Evolutionary conservation across 2,113 vertebrate species (phyloP), one percentile per base, ranked within the genome.

Genomic region (Aegotheles bennettii): DNA sequence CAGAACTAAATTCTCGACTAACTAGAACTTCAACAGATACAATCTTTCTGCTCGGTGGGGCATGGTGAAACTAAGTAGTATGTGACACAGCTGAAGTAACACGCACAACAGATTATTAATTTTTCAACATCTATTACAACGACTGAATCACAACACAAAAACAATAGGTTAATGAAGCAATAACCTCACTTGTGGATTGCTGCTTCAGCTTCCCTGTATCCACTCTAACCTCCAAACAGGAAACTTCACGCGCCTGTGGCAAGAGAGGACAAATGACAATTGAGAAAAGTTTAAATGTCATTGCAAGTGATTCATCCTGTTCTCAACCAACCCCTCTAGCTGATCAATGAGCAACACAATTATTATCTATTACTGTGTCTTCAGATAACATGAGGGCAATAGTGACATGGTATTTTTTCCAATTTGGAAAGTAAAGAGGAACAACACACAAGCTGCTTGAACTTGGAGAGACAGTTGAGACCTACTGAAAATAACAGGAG

Each of bases 191-290:
- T 97, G 96, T 97, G 59, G 71, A 96, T 90, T 95, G 95, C 81
- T 83, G 95, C 73, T 95, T 95, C 92, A 96, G 59, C 80, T 97
- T 96, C 87, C 82, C 74, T 0, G 47, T 84, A 63, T 98, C 95
- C 80, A 97, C 80, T 18, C 81, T 95, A 60, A 98, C 89, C 79
- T 98, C 97, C 80, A 98, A 84, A 95, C 97, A 89, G 96, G 97
- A 98, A 93, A 98, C 50, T 19, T 98, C 97, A 15, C 97, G 97
- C 85, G 97, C 89, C 98, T 98, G 92, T 77, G 97, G 88, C 23
- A 70, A 93, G 83, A 90, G 45, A 91, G 11, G 24, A 77, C 26
- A 70, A 75, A 85, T 17, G 78, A 71, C 10, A 9, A 50, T 24
- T 79, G 69, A 86, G 43, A 92, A 36, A 75, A 61, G 40, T 7